Base-by-base conservation (phyloP, 1,140 invertebrate genomes). In the Papilio polytes region DNA sequence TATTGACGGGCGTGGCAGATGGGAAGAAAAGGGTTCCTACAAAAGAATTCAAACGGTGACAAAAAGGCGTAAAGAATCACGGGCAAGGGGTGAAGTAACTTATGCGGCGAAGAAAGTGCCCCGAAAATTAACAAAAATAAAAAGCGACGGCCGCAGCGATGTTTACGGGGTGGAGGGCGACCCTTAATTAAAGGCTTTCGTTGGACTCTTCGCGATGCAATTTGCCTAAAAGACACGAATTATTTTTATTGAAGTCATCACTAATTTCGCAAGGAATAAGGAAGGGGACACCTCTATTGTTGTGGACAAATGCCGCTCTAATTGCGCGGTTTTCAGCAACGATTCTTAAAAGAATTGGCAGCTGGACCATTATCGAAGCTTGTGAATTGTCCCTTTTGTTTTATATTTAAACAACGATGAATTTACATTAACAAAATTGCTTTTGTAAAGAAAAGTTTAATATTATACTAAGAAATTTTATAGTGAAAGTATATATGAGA, bases 231-330 rank as follows among this genome's bases (percentile, higher is more conserved):
- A 95, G 94, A 95, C 94, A 93, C 93, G 94, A 95, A 95, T 95
- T 95, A 95, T 95, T 95, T 95, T 95, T 95, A 95, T 95, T 95
- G 92, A 94, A 94, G 94, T 94, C 94, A 95, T 95, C 94, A 94
- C 92, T 94, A 95, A 95, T 95, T 94, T 95, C 86, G 82, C 82
- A 87, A 90, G 87, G 90, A 91, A 90, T 85, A 87, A 86, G 90
- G 89, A 76, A 82, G 83, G 84, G 83, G 85, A 77, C 83, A 82
- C 80, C 78, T 83, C 91, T 88, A 92, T 95, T 95, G 92, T 95
- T 92, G 88, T 88, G 89, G 88, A 92, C 88, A 90, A 95, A 95
- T 95, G 92, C 91, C 83, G 86, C 84, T 81, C 86, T 94, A 92
- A 94, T 95, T 95, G 91, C 89, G 90, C 85, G 92, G 91, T 94